A percentile compares a stretch with the other conserved stretches of the same genome.
These are phyloP conservation scores for Botia kubotai DNA, from an alignment of 2,797 vertebrate species.

Conservation along the genomic window DNA sequence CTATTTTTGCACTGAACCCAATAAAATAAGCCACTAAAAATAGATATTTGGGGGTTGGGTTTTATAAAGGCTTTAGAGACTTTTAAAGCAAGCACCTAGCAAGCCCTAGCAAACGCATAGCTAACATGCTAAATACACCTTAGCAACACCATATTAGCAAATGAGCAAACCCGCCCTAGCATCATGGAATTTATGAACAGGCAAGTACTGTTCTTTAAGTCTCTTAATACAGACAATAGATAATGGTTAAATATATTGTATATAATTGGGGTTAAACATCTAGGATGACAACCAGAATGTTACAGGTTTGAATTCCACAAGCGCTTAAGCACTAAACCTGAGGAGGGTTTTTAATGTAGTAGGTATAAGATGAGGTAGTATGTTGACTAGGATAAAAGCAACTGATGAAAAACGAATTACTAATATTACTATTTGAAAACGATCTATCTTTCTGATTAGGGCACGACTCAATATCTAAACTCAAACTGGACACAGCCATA, in stretches of 20 bases:
- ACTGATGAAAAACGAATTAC: not conserved
- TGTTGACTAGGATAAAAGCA: slow-evolving; percentile 10
- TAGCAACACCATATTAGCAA: too few species aligned
- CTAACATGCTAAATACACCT: too few species aligned
- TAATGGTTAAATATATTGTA: not conserved
- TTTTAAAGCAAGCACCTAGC: too few species aligned
- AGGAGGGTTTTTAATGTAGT: not conserved
- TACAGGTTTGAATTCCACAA: not conserved
- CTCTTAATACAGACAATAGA: not conserved
- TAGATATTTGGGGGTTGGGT: too few species aligned
- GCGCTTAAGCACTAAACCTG: not conserved
- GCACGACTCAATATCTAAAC: not conserved
- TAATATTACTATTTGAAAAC: not conserved
- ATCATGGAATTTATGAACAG: too few species aligned
- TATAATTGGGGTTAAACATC: not conserved
- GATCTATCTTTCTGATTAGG: not conserved
- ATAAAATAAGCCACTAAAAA: too few species aligned
- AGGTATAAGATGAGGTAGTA: too few species aligned
- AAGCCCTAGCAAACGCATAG: too few species aligned
- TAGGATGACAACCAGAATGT: not conserved
- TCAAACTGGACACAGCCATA: not conserved
- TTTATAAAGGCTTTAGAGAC: too few species aligned
- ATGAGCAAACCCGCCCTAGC: too few species aligned
- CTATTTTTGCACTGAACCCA: too few species aligned
- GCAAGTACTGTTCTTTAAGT: not conserved